These are phyloP conservation scores for Capricornis sumatraensis DNA, from an alignment of 2,113 vertebrate species.

Conservation along the genomic window DNA sequence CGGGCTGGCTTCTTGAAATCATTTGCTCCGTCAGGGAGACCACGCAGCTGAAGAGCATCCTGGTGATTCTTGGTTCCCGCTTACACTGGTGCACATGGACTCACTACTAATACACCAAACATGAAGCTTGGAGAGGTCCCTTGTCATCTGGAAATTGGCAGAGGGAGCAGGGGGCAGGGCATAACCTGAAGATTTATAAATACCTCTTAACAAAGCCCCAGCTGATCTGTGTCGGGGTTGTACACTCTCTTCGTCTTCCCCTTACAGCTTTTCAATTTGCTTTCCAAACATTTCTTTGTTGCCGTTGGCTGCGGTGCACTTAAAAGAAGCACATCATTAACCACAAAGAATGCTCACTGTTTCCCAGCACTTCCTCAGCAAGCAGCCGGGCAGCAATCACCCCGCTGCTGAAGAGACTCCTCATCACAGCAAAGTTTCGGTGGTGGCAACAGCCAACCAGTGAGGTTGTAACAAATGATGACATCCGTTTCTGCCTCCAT, in stretches of 20 bases:
- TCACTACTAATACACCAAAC: slow-evolving; percentile 35
- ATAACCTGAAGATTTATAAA: slow-evolving; percentile 68
- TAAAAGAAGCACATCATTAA: slow-evolving; percentile 78
- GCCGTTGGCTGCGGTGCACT: slow-evolving; percentile 75
- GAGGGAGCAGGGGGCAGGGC: not conserved
- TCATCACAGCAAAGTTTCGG: slow-evolving; percentile 79
- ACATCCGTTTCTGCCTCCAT: slow-evolving; percentile 76
- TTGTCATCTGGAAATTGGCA: slow-evolving; percentile 69
- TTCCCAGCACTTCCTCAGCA: slow-evolving; percentile 73
- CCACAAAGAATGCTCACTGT: slow-evolving; percentile 77
- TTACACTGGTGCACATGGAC: not conserved
- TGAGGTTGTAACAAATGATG: slow-evolving; percentile 77
- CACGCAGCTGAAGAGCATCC: not conserved
- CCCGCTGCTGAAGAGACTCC: slow-evolving; percentile 72
- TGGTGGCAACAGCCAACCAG: slow-evolving; percentile 75
- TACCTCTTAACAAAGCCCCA: slow-evolving; percentile 69
- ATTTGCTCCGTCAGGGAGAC: not conserved
- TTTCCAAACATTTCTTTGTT: slow-evolving; percentile 81
- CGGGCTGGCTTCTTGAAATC: slow-evolving; percentile 23
- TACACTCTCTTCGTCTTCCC: slow-evolving; percentile 61
- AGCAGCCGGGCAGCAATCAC: slow-evolving; percentile 70
- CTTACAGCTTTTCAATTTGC: slow-evolving; percentile 76
- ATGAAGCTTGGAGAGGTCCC: slow-evolving; percentile 61
- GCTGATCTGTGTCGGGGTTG: slow-evolving; percentile 67
- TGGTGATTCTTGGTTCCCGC: not conserved